Base-by-base conservation (phyloP, 2,888 invertebrate species). In the Dryocosmus kuriphilus region DNA sequence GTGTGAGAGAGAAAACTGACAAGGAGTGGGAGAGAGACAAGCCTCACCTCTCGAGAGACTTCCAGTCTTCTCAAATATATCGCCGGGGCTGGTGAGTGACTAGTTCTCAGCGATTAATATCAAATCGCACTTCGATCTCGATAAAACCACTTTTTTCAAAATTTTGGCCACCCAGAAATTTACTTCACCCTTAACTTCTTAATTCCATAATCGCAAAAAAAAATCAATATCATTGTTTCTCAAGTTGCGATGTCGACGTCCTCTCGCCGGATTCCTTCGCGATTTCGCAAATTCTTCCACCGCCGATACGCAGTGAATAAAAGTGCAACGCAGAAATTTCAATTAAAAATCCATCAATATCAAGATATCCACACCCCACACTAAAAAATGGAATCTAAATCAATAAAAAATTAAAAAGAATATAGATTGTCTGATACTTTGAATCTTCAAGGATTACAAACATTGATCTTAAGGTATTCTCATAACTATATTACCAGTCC, bases 21-120 rank as follows among this genome's bases (percentile, higher is more conserved):
- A 61, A 74, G 46, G 60, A 27, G 73, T 38, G 55, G 57, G 86
- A 84, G 84, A 82, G 80, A 51, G 71, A 51, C 51, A 77, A 81
- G 81, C 80, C 81, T 65, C 78, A 77, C 76, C 81, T 82, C 81
- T 80, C 82, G 78, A 78, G 82, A 81, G 82, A 82, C 82, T 82
- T 82, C 85, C 88, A 88, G 88, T 88, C 86, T 87, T 86, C 86
- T 87, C 85, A 83, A 86, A 87, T 85, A 81, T 86, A 87, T 84
- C 86, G 88, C 84, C 82, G 84, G 88, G 77, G 63, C 78, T 67
- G 55, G 65, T 80, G 80, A 79, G 79, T 74, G 77, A 78, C 79
- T 85, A 84, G 85, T 81, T 78, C 57, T 84, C 82, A 71, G 82
- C 87, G 84, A 84, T 86, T 86, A 84, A 82, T 83, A 83, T 81